phyloP scores from a whole-genome alignment of 1,140 invertebrate genomes.

The Rhopalosiphum padi region DNA sequence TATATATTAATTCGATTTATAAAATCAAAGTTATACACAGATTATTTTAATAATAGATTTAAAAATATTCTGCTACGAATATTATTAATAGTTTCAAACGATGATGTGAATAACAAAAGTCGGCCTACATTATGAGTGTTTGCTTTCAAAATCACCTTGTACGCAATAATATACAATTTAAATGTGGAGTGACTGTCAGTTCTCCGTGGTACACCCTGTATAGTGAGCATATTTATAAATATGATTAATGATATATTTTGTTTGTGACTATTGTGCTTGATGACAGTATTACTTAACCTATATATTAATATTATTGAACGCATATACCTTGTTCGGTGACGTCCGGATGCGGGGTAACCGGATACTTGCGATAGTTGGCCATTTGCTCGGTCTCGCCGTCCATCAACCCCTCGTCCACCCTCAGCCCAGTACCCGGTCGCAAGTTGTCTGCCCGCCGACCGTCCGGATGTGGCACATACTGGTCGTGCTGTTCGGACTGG shows the following conservation, averaged over 20 bases:
- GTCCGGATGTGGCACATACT: conserved; percentile 45
- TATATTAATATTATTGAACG: background rate
- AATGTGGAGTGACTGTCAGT: too few species aligned
- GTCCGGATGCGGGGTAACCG: conserved; percentile 35
- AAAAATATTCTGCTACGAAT: too few species aligned
- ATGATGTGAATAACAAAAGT: background rate
- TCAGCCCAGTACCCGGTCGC: conserved; percentile 29
- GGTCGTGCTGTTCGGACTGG: conserved; percentile 17
- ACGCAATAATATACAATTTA: background rate
- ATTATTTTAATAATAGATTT: too few species aligned
- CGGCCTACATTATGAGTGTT: background rate
- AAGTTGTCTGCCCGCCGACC: conserved; percentile 9
- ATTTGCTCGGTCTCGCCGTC: conserved; percentile 41
- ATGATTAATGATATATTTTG: background rate
- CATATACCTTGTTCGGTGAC: background rate
- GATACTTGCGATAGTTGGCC: conserved; percentile 31
- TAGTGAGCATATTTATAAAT: background rate
- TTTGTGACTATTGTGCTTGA: background rate
- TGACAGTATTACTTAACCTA: background rate
- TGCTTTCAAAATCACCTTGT: background rate
- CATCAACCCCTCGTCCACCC: conserved; percentile 4
- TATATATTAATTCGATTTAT: too few species aligned
- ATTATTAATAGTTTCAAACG: background rate
- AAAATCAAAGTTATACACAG: too few species aligned
- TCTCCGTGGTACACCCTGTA: background rate